Evolutionary conservation across 2,113 vertebrate species (phyloP).

Genomic region (Neoarius graeffei): DNA sequence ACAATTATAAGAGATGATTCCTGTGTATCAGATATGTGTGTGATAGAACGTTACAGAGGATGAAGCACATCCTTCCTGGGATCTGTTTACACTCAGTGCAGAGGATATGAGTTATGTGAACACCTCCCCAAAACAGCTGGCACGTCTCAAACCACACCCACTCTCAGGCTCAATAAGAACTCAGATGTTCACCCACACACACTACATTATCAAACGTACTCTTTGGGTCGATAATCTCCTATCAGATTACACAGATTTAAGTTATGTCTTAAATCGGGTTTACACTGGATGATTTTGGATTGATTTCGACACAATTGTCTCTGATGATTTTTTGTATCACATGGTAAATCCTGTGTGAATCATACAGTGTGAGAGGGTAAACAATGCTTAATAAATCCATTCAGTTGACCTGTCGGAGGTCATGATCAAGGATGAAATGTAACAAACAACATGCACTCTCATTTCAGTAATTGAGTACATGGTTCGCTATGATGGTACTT

Average conservation of each 20-base stretch:
- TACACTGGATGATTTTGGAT: neutral
- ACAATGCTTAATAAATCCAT: neutral
- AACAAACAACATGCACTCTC: neutral
- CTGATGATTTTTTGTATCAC: neutral
- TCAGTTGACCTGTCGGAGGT: neutral
- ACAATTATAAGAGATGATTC: neutral
- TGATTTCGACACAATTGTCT: neutral
- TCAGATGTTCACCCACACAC: neutral
- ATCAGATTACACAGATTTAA: no score
- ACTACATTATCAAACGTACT: neutral
- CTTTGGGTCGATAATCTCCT: neutral
- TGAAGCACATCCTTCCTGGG: slow-evolving; percentile 55
- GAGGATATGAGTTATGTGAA: slow-evolving; percentile 35
- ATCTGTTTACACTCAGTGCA: slow-evolving; percentile 54
- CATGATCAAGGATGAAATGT: neutral
- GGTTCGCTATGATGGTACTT: neutral
- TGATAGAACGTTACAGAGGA: slow-evolving; percentile 13
- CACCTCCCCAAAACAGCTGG: slow-evolving; percentile 57
- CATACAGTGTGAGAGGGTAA: neutral
- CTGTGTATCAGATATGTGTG: neutral
- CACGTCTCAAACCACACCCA: slow-evolving; percentile 8
- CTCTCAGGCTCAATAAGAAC: neutral
- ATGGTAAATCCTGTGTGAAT: neutral
- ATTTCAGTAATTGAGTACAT: neutral
- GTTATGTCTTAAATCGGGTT: neutral